phyloP scores from a whole-genome alignment of 2,888 invertebrate species.

The Acanthoscelides obtectus region DNA sequence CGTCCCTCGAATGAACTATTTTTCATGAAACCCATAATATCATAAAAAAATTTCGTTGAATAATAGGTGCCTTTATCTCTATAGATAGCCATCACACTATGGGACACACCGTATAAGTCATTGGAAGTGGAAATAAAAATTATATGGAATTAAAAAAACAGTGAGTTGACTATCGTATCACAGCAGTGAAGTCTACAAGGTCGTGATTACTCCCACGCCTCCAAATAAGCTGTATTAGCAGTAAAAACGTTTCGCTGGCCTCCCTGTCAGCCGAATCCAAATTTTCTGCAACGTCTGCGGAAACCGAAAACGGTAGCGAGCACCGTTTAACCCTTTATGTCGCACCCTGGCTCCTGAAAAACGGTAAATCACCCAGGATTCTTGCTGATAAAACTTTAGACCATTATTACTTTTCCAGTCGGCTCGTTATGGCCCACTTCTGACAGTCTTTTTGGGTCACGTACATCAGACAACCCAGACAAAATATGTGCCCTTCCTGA shows the following conservation, averaged over 20 bases:
- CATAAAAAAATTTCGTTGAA: too few species aligned
- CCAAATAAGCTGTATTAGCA: not conserved
- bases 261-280: not conserved
- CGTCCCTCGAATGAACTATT: too few species aligned
- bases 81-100: too few species aligned
- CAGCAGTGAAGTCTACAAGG: not conserved
- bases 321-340: not conserved
- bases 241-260: not conserved
- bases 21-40: too few species aligned
- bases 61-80: too few species aligned
- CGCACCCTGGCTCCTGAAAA: not conserved
- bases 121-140: too few species aligned
- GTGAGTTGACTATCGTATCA: too few species aligned
- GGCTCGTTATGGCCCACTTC: slow-evolving; percentile 2
- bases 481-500: not conserved
- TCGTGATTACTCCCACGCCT: not conserved
- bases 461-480: not conserved
- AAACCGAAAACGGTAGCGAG: not conserved
- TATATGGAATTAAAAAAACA: too few species aligned
- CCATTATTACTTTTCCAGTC: slow-evolving; percentile 18
- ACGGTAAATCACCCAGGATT: not conserved
- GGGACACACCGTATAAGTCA: too few species aligned
- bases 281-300: not conserved
- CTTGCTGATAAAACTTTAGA: slow-evolving; percentile 14
- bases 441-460: not conserved